These are phyloP conservation scores for Climacteris rufus DNA, from an alignment of 2,113 vertebrate genomes.

Conservation along the genomic window DNA sequence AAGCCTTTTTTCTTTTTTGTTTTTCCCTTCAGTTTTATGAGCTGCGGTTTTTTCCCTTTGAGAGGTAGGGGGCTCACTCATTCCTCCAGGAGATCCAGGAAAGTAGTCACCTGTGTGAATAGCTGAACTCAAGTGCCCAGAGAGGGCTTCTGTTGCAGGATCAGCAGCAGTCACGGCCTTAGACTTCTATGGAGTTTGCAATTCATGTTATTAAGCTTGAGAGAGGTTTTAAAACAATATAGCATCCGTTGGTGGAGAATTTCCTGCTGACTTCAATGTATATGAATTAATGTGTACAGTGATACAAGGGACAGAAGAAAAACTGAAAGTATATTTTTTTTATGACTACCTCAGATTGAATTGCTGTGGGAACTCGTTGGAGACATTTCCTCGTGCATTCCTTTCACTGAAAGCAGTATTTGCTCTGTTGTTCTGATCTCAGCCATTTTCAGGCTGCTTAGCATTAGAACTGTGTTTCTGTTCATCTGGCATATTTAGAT, in stretches of 20 bases:
- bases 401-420: background rate
- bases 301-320: background rate
- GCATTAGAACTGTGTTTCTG: background rate
- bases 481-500: background rate
- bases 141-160: background rate
- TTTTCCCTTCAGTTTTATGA: background rate
- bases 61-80: background rate
- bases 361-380: background rate
- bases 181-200: background rate
- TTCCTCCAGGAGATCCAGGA: background rate
- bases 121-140: background rate
- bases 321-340: background rate
- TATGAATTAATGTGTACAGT: background rate
- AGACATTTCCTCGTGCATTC: background rate
- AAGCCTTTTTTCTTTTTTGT: no score
- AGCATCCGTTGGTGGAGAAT: background rate
- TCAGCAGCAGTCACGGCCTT: accelerated
- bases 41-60: background rate
- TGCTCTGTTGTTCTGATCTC: background rate
- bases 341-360: background rate
- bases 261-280: background rate
- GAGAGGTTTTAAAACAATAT: background rate
- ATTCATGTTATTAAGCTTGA: background rate
- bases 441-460: background rate
- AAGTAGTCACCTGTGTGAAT: background rate